Evolutionary conservation across 2,113 vertebrate species (phyloP), one percentile per base, ranked within the genome.

Genomic region (Alexandromys fortis): DNA sequence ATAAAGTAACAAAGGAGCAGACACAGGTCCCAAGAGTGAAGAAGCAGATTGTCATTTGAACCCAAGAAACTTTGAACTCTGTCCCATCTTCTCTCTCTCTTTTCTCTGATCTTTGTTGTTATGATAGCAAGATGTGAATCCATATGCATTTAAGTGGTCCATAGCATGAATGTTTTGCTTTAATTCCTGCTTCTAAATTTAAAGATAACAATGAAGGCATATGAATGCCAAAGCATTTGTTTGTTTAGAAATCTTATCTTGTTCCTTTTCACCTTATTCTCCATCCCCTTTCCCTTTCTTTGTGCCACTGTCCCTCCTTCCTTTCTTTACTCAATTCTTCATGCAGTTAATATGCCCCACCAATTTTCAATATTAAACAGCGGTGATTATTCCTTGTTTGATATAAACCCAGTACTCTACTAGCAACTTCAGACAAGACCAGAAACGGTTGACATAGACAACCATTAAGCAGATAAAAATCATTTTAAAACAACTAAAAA

Each of bases 261-360:
- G n/a, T 19, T n/a, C 3, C 13, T 10, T 42, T 4, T 6, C 3
- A 21, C 10, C 22, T 17, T 42, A 3, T 2, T 38, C 10, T 19
- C 7, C 8, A n/a, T 38, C 21, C 81, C 38, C 6, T 2, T 22
- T 30, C 8, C 6, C 19, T 72, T 21, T 24, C 26, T 38, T 9
- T 47, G 4, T 35, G 26, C 4, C 19, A 28, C 5, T n/a, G 26
- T 52, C 5, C 3, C 42, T 38, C 1, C 9, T 72, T 52, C 55
- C 26, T 42, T 79, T 19, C 21, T 72, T 92, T 38, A 55, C 76
- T 35, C 26, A 1, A 3, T 14, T 42, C 13, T 89, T 88, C n/a
- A 86, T 2, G 47, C 26, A 17, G 30, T 88, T 38, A 78, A 67
- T n/a, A 89, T 73, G 17, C n/a, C 24, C 14, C 17, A 47, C 3